Evolutionary conservation across 30 jellyfish, hydroid and myxozoan genomes (phyloP), one percentile per base, ranked within the genome.

Genomic region (Aurelia aurita complex sp. Pacific): DNA sequence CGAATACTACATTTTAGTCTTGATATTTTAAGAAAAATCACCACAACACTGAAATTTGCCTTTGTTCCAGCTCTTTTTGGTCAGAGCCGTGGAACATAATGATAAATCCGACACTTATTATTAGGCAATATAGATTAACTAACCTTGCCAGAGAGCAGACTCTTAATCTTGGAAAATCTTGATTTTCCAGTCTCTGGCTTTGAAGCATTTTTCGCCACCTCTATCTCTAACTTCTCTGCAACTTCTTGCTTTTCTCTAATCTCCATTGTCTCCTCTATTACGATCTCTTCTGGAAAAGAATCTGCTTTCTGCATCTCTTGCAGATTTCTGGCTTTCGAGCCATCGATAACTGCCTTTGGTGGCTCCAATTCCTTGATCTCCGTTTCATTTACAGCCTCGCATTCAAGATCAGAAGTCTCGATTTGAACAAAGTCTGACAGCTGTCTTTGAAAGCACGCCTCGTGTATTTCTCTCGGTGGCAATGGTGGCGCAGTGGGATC

Each of bases 131-230:
- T 46, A 46, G 14, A 5, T 46, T 9, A 46, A n/a, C 88, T 73
- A 1, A 84, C 93, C 87, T 84, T 71, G 66, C 85, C 87, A 29
- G 93, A 84, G 1, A 84, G 93, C 7, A 84, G 87, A 64, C 93
- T 84, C 69, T 74, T 84, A 50, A 84, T 74, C 38, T 55, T 84
- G 16, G 78, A 68, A 9, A 63, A 75, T 52, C 76, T 63, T 64
- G 81, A 23, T 53, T 64, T 77, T 43, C 75, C 78, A 11, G 33
- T 15, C 68, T 66, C 66, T 53, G 55, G 5, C 42, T 67, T 81
- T 15, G 74, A 0, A 23, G 11, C 2, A 14, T 17, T 23, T 79
- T 35, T 50, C 77, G 23, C 35, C 53, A 9, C 13, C 87, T 33
- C 2, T 18, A 1, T 11, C 36, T 6, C 40, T 55, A 7, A 15